These are phyloP conservation scores for Chloroclysta siterata DNA, from an alignment of 2,888 invertebrate species.

Conservation along the genomic window DNA sequence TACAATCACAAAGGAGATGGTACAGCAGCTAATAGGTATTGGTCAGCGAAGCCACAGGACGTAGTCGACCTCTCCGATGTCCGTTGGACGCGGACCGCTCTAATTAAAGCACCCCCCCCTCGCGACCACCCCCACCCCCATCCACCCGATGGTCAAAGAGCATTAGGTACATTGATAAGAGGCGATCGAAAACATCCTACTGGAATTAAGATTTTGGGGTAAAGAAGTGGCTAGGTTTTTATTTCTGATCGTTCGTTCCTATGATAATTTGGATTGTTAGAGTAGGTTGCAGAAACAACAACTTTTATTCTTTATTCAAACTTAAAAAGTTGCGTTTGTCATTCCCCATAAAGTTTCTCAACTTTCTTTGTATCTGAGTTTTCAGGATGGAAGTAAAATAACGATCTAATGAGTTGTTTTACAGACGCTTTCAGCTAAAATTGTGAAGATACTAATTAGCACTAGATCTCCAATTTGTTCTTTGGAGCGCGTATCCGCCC, in stretches of 20 bases:
- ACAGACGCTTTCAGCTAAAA: constrained; percentile 14
- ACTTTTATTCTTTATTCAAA: too few species aligned
- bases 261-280: not conserved
- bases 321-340: too few species aligned
- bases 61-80: constrained; percentile 42
- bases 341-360: too few species aligned
- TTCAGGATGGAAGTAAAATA: too few species aligned
- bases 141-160: constrained; percentile 54
- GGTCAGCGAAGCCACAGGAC: constrained; percentile 29
- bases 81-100: constrained; percentile 71
- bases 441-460: constrained; percentile 23
- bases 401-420: too few species aligned
- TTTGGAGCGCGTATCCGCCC: constrained; percentile 58
- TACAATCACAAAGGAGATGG: constrained; percentile 7
- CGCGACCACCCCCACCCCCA: constrained; percentile 43
- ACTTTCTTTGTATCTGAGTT: too few species aligned
- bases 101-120: constrained; percentile 76
- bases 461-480: constrained; percentile 48
- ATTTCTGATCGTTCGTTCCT: not conserved
- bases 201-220: constrained; percentile 31
- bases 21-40: constrained; percentile 25
- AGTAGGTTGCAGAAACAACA: too few species aligned
- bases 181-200: constrained; percentile 36
- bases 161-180: constrained; percentile 49
- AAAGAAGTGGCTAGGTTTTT: not conserved